A percentile compares a stretch with the other conserved stretches of the same genome.
Conservation (phyloP, 2,113 vertebrate genomes). For the Coracopsis vasa region DNA sequence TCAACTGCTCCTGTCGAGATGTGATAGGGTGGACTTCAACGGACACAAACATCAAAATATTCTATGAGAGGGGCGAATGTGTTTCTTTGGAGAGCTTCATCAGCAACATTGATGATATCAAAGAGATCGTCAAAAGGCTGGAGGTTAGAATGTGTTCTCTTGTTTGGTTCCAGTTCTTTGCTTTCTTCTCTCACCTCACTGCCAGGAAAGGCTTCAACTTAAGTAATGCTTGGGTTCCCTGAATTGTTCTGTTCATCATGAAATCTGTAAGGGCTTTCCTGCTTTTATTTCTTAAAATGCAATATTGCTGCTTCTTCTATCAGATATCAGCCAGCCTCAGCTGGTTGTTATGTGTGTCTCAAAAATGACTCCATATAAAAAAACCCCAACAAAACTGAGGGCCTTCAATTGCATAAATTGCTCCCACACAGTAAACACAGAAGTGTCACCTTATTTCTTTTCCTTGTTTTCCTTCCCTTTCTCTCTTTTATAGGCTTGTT, state of each 20-base stretch:
- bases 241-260: background rate
- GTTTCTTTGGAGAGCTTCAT: slow-evolving; percentile 90
- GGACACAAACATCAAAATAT: slow-evolving; percentile 89
- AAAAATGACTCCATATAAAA: background rate
- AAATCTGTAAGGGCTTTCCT: background rate
- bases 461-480: background rate
- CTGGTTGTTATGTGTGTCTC: background rate
- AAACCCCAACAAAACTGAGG: background rate
- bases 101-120: slow-evolving; percentile 89
- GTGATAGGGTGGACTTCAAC: slow-evolving; percentile 95
- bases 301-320: background rate
- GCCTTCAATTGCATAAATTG: background rate
- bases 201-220: background rate
- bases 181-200: rapidly evolving
- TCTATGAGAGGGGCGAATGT: slow-evolving; percentile 94
- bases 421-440: background rate
- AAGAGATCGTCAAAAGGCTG: slow-evolving; percentile 92
- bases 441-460: background rate
- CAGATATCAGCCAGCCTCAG: background rate
- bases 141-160: slow-evolving; percentile 82
- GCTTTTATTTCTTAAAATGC: background rate
- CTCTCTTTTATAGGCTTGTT: background rate
- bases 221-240: background rate
- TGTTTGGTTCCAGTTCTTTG: background rate
- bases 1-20: slow-evolving; percentile 93